These are phyloP conservation scores for Endotricha flammealis DNA, from an alignment of 2,888 invertebrate species.

Conservation along the genomic window DNA sequence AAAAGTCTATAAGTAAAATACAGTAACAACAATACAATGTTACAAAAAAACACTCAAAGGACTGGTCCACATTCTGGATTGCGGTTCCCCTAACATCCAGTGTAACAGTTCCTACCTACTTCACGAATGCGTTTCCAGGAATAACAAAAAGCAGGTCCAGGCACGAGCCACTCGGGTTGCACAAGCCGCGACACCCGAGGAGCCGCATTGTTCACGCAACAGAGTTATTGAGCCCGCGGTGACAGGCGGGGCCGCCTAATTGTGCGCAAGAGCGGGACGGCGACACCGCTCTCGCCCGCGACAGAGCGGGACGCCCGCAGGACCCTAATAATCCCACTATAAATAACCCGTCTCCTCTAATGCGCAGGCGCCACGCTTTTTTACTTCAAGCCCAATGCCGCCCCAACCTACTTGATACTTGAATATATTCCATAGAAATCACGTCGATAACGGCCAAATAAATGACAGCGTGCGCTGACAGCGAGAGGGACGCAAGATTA, in stretches of 20 bases:
- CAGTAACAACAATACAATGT: too few relatives aligned
- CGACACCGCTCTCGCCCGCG: constrained; percentile 5
- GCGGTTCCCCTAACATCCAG: too few relatives aligned
- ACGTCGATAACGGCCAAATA: constrained; percentile 10
- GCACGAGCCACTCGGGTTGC: not conserved
- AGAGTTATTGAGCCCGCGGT: constrained; percentile 6
- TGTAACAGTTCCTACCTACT: too few relatives aligned
- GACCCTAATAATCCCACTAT: constrained; percentile 51
- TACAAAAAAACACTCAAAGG: too few relatives aligned
- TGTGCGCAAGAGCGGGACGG: constrained; percentile 3
- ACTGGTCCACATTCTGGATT: too few relatives aligned
- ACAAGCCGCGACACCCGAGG: not conserved
- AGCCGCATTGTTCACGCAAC: not conserved
- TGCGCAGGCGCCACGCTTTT: constrained; percentile 64
- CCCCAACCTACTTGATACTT: constrained; percentile 37
- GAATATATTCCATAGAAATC: constrained; percentile 5
- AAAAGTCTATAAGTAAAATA: too few relatives aligned
- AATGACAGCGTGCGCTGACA: constrained; percentile 8
- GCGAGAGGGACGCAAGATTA: not conserved
- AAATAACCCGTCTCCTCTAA: constrained; percentile 63
- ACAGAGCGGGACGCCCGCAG: constrained; percentile 28
- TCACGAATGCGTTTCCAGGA: too few relatives aligned
- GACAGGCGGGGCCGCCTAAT: constrained; percentile 8
- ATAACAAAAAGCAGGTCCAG: too few relatives aligned
- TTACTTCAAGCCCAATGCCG: constrained; percentile 36